Conservation (phyloP, 2,797 vertebrate species). For the Emys orbicularis region DNA sequence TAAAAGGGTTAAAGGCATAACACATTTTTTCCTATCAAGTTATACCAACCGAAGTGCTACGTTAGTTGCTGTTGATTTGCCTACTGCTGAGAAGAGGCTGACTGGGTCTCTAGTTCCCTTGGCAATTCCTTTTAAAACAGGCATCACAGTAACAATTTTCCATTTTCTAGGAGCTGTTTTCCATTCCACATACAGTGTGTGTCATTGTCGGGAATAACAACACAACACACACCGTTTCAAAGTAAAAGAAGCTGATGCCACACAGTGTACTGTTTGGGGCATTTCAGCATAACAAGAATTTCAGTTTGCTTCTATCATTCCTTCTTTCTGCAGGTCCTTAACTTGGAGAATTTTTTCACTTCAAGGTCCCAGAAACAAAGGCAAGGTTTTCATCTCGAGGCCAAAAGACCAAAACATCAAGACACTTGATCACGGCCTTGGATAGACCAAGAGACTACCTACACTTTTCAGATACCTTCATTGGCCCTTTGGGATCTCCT, state of each 20-base stretch:
- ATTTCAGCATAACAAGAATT: neutral
- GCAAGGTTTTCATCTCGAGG: too few relatives aligned
- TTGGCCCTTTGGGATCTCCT: neutral
- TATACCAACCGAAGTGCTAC: neutral
- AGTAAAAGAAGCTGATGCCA: neutral
- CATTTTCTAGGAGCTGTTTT: constrained; percentile 18
- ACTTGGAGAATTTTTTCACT: too few relatives aligned
- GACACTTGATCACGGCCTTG: too few relatives aligned
- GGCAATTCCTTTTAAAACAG: neutral
- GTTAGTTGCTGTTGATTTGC: neutral
- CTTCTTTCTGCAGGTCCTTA: neutral
- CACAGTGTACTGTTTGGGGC: neutral
- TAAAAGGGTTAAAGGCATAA: neutral
- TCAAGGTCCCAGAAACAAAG: too few relatives aligned
- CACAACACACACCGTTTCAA: neutral
- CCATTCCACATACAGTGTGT: neutral
- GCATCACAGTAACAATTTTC: neutral
- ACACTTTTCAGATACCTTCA: neutral
- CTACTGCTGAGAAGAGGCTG: neutral
- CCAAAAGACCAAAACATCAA: too few relatives aligned
- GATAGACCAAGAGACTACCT: too few relatives aligned
- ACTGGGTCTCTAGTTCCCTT: neutral
- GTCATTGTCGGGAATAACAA: neutral
- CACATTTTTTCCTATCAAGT: neutral
- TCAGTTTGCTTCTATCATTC: neutral